These are phyloP conservation scores for Lepus americanus DNA, from an alignment of 2,113 vertebrate species.

Conservation along the genomic window DNA sequence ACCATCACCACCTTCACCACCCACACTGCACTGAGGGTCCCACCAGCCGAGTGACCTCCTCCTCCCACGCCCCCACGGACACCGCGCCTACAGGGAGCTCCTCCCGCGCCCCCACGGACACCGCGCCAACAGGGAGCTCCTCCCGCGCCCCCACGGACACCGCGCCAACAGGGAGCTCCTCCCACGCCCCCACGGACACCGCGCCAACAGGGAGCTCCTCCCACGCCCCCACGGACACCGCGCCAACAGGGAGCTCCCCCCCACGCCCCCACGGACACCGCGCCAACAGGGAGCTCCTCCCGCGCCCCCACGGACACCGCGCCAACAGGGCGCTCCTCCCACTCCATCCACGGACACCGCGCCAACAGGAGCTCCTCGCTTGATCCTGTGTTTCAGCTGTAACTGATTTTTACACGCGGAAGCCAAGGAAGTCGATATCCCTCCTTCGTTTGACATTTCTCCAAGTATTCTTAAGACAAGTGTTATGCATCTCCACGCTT, in stretches of 20 bases:
- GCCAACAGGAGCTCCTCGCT: background rate
- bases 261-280: too few relatives aligned
- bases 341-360: background rate
- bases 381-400: background rate
- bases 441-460: background rate
- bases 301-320: too few relatives aligned
- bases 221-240: too few relatives aligned
- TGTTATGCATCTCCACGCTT: background rate
- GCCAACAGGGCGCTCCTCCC: background rate
- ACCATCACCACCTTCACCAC: background rate
- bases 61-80: background rate
- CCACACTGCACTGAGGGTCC: background rate
- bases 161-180: too few relatives aligned
- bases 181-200: too few relatives aligned
- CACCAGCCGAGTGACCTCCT: background rate
- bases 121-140: too few relatives aligned
- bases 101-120: too few relatives aligned
- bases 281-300: too few relatives aligned
- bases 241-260: too few relatives aligned
- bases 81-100: too few relatives aligned
- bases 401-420: background rate
- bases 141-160: too few relatives aligned
- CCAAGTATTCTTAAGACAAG: background rate
- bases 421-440: background rate
- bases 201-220: too few relatives aligned